Evolutionary conservation across 2,888 invertebrate genomes (phyloP).

Genomic region (Iselma pallidipennis): DNA sequence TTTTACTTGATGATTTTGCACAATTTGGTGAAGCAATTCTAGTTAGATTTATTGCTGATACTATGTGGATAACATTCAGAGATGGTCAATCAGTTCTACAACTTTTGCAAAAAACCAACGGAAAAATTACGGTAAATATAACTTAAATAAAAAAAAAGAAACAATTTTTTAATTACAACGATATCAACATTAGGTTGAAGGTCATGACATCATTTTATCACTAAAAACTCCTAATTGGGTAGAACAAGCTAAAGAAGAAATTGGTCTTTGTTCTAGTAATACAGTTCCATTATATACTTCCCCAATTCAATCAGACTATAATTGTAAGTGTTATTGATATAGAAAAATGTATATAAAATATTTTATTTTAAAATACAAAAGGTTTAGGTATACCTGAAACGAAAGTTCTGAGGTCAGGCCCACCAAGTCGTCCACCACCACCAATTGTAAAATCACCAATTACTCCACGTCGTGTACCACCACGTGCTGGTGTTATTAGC

Average conservation of each 20-base stretch:
- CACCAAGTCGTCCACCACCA: slow-evolving; percentile 61
- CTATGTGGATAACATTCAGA: slow-evolving; percentile 90
- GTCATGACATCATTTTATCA: slow-evolving; percentile 68
- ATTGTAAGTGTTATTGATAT: slow-evolving; percentile 46
- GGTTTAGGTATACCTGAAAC: slow-evolving; percentile 59
- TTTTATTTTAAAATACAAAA: slow-evolving; percentile 18
- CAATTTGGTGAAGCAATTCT: slow-evolving; percentile 89
- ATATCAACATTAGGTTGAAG: slow-evolving; percentile 60
- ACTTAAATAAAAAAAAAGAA: slow-evolving; percentile 34
- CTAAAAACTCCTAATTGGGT: slow-evolving; percentile 88
- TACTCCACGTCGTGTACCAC: slow-evolving; percentile 52
- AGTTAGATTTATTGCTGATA: slow-evolving; percentile 86
- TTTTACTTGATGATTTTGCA: slow-evolving; percentile 77
- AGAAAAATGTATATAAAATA: not conserved
- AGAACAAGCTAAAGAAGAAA: slow-evolving; percentile 78
- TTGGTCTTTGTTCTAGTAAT: slow-evolving; percentile 82
- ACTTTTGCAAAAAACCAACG: slow-evolving; percentile 57
- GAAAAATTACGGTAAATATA: slow-evolving; percentile 25
- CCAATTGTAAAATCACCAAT: slow-evolving; percentile 55
- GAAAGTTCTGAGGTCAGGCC: slow-evolving; percentile 46
- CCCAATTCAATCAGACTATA: slow-evolving; percentile 51
- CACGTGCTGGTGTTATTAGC: slow-evolving; percentile 61
- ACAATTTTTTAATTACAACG: slow-evolving; percentile 50
- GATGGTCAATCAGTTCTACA: slow-evolving; percentile 87
- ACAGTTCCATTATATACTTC: slow-evolving; percentile 71